Evolutionary conservation across 2,797 vertebrate species (phyloP).

Genomic region (Manis pentadactyla): DNA sequence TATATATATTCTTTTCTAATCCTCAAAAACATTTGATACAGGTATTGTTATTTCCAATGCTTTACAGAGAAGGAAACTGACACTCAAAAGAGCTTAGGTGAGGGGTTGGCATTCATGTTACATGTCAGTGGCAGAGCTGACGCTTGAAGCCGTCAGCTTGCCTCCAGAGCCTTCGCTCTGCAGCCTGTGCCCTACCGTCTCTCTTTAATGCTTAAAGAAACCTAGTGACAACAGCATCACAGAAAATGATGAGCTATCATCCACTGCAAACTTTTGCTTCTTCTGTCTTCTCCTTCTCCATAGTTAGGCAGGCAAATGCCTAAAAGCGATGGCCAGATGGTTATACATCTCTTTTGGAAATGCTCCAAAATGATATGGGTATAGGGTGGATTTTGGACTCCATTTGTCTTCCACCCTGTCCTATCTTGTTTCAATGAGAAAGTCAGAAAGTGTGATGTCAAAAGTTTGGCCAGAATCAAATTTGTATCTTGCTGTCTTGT

Average conservation of each 20-base stretch:
- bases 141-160: neutral
- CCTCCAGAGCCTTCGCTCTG: neutral
- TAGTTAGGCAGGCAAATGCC: neutral
- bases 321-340: neutral
- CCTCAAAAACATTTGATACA: neutral
- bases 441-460: neutral
- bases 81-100: neutral
- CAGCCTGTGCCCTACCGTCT: neutral
- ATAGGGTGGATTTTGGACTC: neutral
- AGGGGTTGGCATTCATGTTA: neutral
- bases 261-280: neutral
- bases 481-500: neutral
- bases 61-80: neutral
- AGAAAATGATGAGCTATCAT: neutral
- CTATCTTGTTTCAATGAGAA: neutral
- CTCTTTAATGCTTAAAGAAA: constrained; percentile 31
- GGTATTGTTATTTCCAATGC: neutral
- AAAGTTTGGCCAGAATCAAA: neutral
- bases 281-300: neutral
- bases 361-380: neutral
- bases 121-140: neutral
- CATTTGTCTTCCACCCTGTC: neutral
- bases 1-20: neutral
- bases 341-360: neutral
- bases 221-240: neutral